A percentile compares a stretch with the other conserved stretches of the same genome.
These are phyloP conservation scores for Lanistes nyassanus DNA, from an alignment of 1,140 invertebrate species.

Conservation along the genomic window DNA sequence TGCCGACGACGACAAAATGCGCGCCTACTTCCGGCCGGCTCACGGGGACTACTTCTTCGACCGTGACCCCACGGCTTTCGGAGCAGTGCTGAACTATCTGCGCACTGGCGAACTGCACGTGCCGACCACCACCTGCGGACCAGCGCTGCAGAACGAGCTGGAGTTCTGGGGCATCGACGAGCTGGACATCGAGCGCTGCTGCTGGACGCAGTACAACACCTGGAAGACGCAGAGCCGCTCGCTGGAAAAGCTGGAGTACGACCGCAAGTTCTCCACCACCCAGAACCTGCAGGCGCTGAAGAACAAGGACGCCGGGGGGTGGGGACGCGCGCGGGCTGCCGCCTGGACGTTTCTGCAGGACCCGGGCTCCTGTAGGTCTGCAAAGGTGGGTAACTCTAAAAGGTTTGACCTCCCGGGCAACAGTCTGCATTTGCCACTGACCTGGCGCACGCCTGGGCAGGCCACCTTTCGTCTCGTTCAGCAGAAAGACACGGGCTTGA, in stretches of 20 bases:
- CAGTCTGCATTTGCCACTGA: too few species aligned
- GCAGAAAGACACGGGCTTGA: too few species aligned
- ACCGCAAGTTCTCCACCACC: slow-evolving; percentile 58
- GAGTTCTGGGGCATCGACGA: slow-evolving; percentile 63
- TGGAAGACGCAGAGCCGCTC: slow-evolving; percentile 63
- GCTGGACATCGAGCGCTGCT: slow-evolving; percentile 60
- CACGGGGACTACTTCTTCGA: slow-evolving; percentile 73
- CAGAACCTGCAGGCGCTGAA: slow-evolving; percentile 44
- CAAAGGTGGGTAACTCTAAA: slow-evolving; percentile 47
- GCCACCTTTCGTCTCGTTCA: too few species aligned
- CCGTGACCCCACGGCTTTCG: slow-evolving; percentile 57
- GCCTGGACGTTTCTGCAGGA: slow-evolving; percentile 58
- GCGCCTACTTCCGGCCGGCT: slow-evolving; percentile 70
- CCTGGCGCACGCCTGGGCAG: too few species aligned
- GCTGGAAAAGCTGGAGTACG: slow-evolving; percentile 59
- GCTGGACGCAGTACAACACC: slow-evolving; percentile 63
- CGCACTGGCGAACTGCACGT: slow-evolving; percentile 61
- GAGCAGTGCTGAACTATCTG: slow-evolving; percentile 57
- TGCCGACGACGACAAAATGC: slow-evolving; percentile 46
- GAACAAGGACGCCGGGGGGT: slow-evolving; percentile 34
- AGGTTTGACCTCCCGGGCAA: too few species aligned
- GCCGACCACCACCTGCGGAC: slow-evolving; percentile 59
- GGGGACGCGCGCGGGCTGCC: slow-evolving; percentile 38
- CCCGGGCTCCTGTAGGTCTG: slow-evolving; percentile 52
- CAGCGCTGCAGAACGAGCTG: slow-evolving; percentile 57